Evolutionary conservation across 2,113 vertebrate species (phyloP).

Genomic region (Leucosticte australis): DNA sequence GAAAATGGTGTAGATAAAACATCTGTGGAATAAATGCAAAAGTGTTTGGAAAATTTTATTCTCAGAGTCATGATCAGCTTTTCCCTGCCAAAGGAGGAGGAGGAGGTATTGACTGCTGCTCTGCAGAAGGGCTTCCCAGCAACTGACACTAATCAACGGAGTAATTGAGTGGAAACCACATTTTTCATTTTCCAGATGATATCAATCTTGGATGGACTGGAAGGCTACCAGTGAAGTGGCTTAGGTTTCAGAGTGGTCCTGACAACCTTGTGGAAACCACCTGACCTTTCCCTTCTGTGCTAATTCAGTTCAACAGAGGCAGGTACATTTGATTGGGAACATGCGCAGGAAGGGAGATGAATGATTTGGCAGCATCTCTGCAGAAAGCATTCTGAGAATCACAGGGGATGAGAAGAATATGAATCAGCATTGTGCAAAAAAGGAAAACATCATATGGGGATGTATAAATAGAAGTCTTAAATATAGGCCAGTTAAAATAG

Average conservation of each 20-base stretch:
- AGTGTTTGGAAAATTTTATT: background rate
- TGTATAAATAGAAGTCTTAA: slow-evolving; percentile 15
- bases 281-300: background rate
- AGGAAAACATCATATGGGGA: background rate
- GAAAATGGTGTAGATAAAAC: background rate
- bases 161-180: background rate
- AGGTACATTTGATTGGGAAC: background rate
- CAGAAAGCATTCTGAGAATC: background rate
- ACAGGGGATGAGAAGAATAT: background rate
- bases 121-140: background rate
- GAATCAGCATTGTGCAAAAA: slow-evolving; percentile 36
- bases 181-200: slow-evolving; percentile 19
- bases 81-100: background rate
- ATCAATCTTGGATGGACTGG: background rate
- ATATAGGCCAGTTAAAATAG: slow-evolving; percentile 28
- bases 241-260: background rate
- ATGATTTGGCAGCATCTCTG: background rate
- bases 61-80: background rate
- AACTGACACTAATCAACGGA: background rate
- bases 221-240: background rate
- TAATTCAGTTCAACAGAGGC: background rate
- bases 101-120: background rate
- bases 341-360: background rate
- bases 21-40: background rate
- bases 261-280: background rate